phyloP scores from a whole-genome alignment of 2,888 invertebrate species.

The Hydriomena furcata region DNA sequence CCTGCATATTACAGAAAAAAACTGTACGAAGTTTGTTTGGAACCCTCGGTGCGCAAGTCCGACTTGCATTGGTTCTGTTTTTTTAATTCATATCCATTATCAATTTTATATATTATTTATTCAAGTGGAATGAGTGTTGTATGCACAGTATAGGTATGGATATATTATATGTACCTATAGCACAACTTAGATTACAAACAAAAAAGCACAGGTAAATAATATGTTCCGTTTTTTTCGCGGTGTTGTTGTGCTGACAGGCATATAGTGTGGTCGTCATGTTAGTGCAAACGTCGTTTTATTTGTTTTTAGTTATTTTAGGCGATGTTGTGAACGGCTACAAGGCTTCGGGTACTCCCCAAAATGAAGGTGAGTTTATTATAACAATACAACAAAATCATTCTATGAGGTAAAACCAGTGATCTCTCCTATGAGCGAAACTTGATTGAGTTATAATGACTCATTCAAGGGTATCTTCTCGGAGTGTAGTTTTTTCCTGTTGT shows the following conservation, averaged over 20 bases:
- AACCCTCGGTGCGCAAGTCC: no score
- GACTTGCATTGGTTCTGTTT: no score
- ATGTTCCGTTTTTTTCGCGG: not conserved
- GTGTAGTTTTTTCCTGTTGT: not conserved
- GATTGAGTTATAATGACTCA: constrained; percentile 1
- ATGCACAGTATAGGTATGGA: no score
- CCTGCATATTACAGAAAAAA: no score
- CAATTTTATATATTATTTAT: constrained; percentile 8
- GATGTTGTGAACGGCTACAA: constrained; percentile 2
- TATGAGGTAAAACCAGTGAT: no score
- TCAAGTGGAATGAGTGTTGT: constrained; percentile 1
- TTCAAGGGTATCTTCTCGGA: constrained; percentile 3
- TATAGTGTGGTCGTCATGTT: constrained; percentile 11
- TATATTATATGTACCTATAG: no score
- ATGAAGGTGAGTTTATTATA: not conserved
- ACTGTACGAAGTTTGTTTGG: no score
- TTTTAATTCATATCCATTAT: no score
- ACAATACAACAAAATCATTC: no score
- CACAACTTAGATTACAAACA: no score
- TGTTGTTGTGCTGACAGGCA: not conserved
- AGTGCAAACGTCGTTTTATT: not conserved
- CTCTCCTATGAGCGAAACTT: not conserved
- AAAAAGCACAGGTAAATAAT: not conserved
- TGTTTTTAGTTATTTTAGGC: constrained; percentile 5
- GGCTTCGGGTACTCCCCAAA: not conserved